phyloP scores from a whole-genome alignment of 1,140 invertebrate species.

The Lysiphlebus fabarum region DNA sequence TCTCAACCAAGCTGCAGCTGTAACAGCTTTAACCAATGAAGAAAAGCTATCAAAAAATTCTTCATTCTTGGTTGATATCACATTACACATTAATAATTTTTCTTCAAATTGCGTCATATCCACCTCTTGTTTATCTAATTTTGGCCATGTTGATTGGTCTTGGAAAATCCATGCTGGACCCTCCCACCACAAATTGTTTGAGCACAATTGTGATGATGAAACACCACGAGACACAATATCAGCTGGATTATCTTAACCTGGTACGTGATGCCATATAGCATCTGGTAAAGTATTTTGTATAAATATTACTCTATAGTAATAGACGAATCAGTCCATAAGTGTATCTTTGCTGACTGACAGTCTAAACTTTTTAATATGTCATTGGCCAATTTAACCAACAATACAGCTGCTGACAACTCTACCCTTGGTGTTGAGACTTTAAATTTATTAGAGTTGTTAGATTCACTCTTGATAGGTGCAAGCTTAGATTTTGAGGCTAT shows the following conservation, averaged over 20 bases:
- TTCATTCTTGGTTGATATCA: neutral
- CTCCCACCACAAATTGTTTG: slow-evolving; percentile 5
- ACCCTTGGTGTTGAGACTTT: slow-evolving; percentile 13
- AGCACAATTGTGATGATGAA: neutral
- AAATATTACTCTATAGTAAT: neutral
- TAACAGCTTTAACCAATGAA: neutral
- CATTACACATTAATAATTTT: too few relatives aligned
- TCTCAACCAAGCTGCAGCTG: neutral
- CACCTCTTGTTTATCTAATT: neutral
- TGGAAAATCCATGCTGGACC: slow-evolving; percentile 6
- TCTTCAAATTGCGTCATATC: too few relatives aligned
- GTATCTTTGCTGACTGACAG: neutral
- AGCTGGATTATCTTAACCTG: slow-evolving; percentile 12
- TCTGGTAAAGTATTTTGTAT: neutral
- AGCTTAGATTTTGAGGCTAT: slow-evolving; percentile 15
- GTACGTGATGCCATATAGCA: neutral
- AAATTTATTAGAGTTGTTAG: too few relatives aligned
- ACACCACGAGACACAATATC: slow-evolving; percentile 11
- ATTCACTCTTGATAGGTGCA: slow-evolving; percentile 16
- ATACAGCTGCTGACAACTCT: slow-evolving; percentile 12
- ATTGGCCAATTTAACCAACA: slow-evolving; percentile 8
- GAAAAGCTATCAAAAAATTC: neutral
- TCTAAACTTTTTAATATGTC: neutral
- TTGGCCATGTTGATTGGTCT: neutral
- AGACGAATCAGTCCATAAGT: slow-evolving; percentile 11